A percentile compares a stretch with the other conserved stretches of the same genome.
Conservation (phyloP, 2,888 invertebrate species). For the Amphiduros pacificus region DNA sequence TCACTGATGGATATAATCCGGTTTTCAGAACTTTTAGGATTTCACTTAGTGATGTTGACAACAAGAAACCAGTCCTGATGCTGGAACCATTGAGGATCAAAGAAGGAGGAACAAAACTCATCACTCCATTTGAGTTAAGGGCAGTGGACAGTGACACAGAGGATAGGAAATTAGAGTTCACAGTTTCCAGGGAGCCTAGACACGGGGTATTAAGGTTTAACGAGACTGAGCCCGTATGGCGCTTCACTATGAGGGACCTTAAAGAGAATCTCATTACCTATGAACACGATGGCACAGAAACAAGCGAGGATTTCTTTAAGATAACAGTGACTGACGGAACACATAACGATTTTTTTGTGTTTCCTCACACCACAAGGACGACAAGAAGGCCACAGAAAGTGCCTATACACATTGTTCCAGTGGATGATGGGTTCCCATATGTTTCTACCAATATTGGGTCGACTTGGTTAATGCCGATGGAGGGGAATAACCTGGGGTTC, state of each 20-base stretch:
- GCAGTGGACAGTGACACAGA: slow-evolving; percentile 55
- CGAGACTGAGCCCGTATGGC: slow-evolving; percentile 39
- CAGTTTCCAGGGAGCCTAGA: slow-evolving; percentile 50
- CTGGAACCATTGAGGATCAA: slow-evolving; percentile 46
- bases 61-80: slow-evolving; percentile 56
- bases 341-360: slow-evolving; percentile 53
- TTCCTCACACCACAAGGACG: slow-evolving; percentile 45
- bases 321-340: slow-evolving; percentile 56
- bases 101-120: slow-evolving; percentile 52
- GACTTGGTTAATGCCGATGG: slow-evolving; percentile 39
- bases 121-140: slow-evolving; percentile 58
- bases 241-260: slow-evolving; percentile 54
- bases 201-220: slow-evolving; percentile 54
- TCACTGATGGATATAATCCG: slow-evolving; percentile 56
- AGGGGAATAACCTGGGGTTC: slow-evolving; percentile 42
- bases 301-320: slow-evolving; percentile 50
- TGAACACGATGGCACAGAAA: slow-evolving; percentile 59
- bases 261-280: slow-evolving; percentile 53
- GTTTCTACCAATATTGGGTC: slow-evolving; percentile 49
- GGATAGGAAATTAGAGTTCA: slow-evolving; percentile 44
- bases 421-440: slow-evolving; percentile 55
- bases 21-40: slow-evolving; percentile 54
- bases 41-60: slow-evolving; percentile 55
- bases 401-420: slow-evolving; percentile 50
- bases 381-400: slow-evolving; percentile 50